Evolutionary conservation across 2,888 invertebrate species (phyloP).

Genomic region (Yponomeuta evonymella): DNA sequence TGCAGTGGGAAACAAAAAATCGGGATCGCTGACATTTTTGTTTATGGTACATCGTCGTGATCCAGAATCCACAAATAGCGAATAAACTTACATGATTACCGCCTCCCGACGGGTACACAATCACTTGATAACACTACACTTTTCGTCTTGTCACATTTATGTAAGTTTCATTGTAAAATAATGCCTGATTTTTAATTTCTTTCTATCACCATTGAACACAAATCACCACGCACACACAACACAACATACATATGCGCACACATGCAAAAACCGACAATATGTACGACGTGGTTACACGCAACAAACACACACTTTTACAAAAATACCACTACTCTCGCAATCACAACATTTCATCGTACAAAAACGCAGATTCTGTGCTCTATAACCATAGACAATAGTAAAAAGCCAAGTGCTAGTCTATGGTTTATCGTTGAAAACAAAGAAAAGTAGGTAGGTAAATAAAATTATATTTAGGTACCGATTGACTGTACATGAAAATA

Average conservation of each 20-base stretch:
- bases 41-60: slow-evolving; percentile 76
- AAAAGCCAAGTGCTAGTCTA: slow-evolving; percentile 40
- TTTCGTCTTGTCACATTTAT: slow-evolving; percentile 69
- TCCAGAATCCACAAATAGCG: slow-evolving; percentile 75
- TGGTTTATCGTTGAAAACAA: slow-evolving; percentile 30
- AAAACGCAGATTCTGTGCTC: not conserved
- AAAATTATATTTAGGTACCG: not conserved
- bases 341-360: not conserved
- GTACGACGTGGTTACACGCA: not conserved
- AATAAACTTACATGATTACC: slow-evolving; percentile 75
- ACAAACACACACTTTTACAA: not conserved
- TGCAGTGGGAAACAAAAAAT: slow-evolving; percentile 76
- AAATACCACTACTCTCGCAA: slow-evolving; percentile 6
- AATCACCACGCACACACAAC: slow-evolving; percentile 77
- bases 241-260: slow-evolving; percentile 67
- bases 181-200: slow-evolving; percentile 71
- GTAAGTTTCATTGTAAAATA: slow-evolving; percentile 68
- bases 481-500: not conserved
- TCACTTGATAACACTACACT: slow-evolving; percentile 72
- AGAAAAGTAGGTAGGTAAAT: not conserved
- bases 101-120: slow-evolving; percentile 72
- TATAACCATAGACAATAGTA: slow-evolving; percentile 4
- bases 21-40: slow-evolving; percentile 77
- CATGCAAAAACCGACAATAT: slow-evolving; percentile 29
- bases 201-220: slow-evolving; percentile 75